Evolutionary conservation across 2,797 vertebrate genomes (phyloP).

Genomic region (Astyanax mexicanus): DNA sequence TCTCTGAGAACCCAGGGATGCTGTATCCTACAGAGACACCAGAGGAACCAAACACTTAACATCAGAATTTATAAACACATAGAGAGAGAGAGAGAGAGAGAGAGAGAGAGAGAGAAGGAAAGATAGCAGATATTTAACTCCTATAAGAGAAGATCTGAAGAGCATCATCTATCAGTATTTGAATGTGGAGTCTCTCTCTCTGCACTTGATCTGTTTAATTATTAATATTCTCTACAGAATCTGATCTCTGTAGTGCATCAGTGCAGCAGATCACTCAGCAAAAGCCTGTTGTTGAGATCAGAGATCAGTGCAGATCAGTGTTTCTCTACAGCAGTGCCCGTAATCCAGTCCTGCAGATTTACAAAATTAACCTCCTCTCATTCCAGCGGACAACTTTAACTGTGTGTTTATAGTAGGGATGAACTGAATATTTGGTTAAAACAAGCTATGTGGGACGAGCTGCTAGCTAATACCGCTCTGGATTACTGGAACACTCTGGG

Average conservation of each 20-base stretch:
- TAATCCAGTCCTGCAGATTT: background rate
- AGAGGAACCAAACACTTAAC: conserved; percentile 13
- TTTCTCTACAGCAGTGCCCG: background rate
- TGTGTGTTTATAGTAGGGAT: too few species aligned
- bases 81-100: background rate
- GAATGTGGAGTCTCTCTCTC: background rate
- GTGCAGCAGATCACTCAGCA: background rate
- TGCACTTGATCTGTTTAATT: background rate
- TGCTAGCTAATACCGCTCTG: too few species aligned
- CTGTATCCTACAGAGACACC: conserved; percentile 83
- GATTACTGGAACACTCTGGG: too few species aligned
- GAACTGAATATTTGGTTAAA: too few species aligned
- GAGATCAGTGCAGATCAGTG: background rate
- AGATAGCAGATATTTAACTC: background rate
- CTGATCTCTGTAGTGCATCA: background rate
- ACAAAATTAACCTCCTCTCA: background rate
- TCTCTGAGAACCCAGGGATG: conserved; percentile 94
- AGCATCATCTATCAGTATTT: background rate
- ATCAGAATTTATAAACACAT: background rate
- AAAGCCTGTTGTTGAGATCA: background rate
- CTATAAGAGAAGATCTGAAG: background rate
- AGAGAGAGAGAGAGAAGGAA: background rate
- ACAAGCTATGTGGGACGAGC: too few species aligned
- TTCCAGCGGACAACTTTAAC: too few species aligned
- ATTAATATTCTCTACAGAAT: background rate